Evolutionary conservation across 2,888 invertebrate genomes (phyloP), one percentile per base, ranked within the genome.

Genomic region (Lithophane ornitopus): DNA sequence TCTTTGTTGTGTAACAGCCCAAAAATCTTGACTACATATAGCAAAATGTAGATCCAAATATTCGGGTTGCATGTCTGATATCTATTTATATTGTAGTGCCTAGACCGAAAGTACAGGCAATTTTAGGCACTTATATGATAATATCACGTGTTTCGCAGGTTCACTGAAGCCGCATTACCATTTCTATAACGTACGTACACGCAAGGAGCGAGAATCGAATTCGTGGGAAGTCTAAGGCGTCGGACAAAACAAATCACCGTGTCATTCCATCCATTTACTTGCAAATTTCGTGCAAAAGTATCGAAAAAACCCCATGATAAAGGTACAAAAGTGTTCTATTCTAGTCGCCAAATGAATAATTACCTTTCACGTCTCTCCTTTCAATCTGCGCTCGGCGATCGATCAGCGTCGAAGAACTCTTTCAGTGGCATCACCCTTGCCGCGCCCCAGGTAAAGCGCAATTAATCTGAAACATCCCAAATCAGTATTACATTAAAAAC

Each of bases 291-390:
- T 92, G 95, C 95, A 95, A 94, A 95, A 94, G 92, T 94, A 90
- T 92, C 92, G 94, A 95, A 96, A 95, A 95, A 95, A 89, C 71
- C 88, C 89, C 93, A 92, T 95, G 95, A 95, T 96, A 96, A 96
- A 96, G 95, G 95, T 95, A 95, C 96, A 95, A 96, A 96, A 96
- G 96, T 96, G 94, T 92, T 96, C 96, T 96, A 96, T 96, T 96
- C 96, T 96, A 95, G 96, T 96, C 96, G 95, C 94, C 94, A 95
- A 95, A 96, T 96, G 96, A 96, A 96, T 96, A 96, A 96, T 96
- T 95, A 95, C 96, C 96, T 95, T 95, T 95, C 95, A 95, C 95
- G 96, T 94, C 90, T 93, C 94, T 94, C 96, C 96, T 96, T 96
- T 96, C 96, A 96, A 96, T 96, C 96, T 94, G 93, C 94, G 92